Conservation (phyloP, 2,888 invertebrate species). For the Azorinus chamasolen region DNA sequence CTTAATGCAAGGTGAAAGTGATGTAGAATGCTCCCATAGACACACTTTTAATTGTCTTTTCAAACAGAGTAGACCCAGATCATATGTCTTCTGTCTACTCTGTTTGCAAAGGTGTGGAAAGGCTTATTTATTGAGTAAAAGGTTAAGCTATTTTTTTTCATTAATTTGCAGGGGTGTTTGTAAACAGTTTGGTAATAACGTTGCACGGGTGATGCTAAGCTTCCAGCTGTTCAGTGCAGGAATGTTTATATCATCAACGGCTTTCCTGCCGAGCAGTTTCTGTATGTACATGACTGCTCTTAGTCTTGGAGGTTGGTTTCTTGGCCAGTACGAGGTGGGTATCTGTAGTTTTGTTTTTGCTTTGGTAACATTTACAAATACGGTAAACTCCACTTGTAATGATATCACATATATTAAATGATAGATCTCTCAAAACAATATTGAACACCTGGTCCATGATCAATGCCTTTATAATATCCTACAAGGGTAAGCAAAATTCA, state of each 20-base stretch:
- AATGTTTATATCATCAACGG: conserved; percentile 94
- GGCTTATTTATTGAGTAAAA: too few species aligned
- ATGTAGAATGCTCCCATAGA: too few species aligned
- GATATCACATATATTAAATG: too few species aligned
- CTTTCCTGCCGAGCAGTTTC: conserved; percentile 98
- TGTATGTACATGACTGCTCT: conserved; percentile 95
- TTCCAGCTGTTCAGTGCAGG: conserved; percentile 93
- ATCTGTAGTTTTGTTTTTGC: neutral
- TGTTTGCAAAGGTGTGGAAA: too few species aligned
- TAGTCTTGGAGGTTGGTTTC: conserved; percentile 96
- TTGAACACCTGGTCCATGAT: too few species aligned
- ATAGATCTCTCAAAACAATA: too few species aligned
- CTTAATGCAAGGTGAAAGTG: too few species aligned
- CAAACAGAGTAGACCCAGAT: too few species aligned
- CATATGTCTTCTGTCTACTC: too few species aligned
- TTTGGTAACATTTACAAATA: neutral
- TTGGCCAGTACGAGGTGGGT: conserved; percentile 88
- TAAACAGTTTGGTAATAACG: conserved; percentile 89
- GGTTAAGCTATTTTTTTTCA: neutral
- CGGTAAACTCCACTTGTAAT: neutral
- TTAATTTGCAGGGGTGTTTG: conserved; percentile 91
- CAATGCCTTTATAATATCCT: too few species aligned
- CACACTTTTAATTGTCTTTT: too few species aligned
- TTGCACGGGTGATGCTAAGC: conserved; percentile 92
- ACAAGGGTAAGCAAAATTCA: too few species aligned